Percentiles rank a stretch among this genome's conserved stretches.
Evolutionary conservation across 2,113 vertebrate genomes (phyloP).

Genomic region (Pelmatolapia mariae): DNA sequence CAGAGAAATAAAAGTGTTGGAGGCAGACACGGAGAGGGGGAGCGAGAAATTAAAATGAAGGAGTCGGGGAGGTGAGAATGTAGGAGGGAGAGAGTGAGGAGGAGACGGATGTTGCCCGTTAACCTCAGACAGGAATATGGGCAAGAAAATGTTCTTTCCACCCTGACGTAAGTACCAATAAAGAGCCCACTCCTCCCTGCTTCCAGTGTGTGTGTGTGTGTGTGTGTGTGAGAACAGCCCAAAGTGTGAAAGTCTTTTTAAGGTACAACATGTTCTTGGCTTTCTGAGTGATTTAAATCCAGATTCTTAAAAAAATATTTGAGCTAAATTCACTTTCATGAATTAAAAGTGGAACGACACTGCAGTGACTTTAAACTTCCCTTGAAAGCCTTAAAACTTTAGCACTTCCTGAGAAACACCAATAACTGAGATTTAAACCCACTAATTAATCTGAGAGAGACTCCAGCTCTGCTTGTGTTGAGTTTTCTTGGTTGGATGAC

Average conservation of each 20-base stretch:
- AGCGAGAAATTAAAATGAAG: constrained; percentile 5
- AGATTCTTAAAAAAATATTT: neutral
- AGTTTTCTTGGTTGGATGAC: neutral
- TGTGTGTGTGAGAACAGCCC: neutral
- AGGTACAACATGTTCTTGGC: constrained; percentile 45
- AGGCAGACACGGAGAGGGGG: constrained; percentile 10
- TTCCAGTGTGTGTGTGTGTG: neutral
- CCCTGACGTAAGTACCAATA: constrained; percentile 62
- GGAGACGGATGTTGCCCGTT: constrained; percentile 57
- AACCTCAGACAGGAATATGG: constrained; percentile 63
- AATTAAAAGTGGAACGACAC: neutral
- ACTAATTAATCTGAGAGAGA: neutral
- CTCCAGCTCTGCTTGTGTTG: neutral
- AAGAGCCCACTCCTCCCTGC: constrained; percentile 35
- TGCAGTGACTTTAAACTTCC: neutral
- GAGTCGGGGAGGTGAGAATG: constrained; percentile 2
- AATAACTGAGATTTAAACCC: neutral
- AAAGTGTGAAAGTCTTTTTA: constrained; percentile 16
- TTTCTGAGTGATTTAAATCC: neutral
- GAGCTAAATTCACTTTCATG: neutral
- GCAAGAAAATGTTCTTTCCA: constrained; percentile 68
- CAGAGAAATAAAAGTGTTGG: constrained; percentile 21
- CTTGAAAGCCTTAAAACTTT: neutral
- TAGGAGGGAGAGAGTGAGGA: constrained; percentile 5
- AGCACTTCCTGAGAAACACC: neutral